Evolutionary conservation across 1,140 invertebrate genomes (phyloP).

Genomic region (Aphis gossypii): DNA sequence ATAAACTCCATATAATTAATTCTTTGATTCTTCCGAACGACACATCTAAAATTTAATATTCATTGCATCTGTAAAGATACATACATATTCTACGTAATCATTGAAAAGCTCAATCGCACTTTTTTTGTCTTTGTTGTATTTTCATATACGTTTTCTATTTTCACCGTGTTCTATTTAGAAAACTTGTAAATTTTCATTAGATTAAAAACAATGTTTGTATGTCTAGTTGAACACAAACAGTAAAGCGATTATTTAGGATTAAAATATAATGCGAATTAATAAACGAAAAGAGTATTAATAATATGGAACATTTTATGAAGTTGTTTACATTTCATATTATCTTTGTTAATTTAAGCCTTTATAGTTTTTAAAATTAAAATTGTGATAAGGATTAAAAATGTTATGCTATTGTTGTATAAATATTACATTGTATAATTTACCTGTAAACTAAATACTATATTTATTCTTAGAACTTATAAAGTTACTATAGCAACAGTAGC

Average conservation of each 20-base stretch:
- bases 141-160: background rate
- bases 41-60: background rate
- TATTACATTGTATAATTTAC: background rate
- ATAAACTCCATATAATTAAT: background rate
- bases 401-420: background rate
- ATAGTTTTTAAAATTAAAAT: background rate
- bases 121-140: background rate
- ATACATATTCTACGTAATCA: background rate
- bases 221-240: background rate
- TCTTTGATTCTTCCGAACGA: background rate
- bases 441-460: background rate
- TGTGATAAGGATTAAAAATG: background rate
- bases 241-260: slow-evolving; percentile 25
- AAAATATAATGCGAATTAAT: slow-evolving; percentile 30
- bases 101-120: background rate
- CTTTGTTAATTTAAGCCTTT: background rate
- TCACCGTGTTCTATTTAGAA: background rate
- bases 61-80: background rate
- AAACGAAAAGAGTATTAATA: background rate
- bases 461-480: background rate
- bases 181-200: background rate
- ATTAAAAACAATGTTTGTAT: background rate
- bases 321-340: background rate
- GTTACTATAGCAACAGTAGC: background rate
- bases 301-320: background rate